phyloP scores from a whole-genome alignment of 2,113 vertebrate species.

The Malurus alboscapulatus region DNA sequence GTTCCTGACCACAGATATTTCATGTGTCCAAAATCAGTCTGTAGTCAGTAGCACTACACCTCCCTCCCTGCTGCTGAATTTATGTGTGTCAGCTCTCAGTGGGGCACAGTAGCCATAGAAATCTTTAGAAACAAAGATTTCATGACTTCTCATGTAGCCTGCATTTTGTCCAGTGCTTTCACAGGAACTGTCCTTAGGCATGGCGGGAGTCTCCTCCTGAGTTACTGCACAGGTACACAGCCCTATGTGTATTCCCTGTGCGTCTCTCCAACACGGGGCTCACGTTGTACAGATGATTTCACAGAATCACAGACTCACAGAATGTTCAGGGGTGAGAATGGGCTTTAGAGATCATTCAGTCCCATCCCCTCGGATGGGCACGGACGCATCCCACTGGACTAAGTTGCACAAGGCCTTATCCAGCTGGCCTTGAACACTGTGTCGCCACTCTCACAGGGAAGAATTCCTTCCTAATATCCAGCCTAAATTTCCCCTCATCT shows the following conservation, averaged over 20 bases:
- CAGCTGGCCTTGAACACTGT: too few relatives aligned
- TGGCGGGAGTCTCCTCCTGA: rapidly evolving
- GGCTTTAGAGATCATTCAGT: neutral
- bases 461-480: neutral
- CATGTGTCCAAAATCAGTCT: rapidly evolving
- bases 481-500: neutral
- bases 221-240: neutral
- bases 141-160: neutral
- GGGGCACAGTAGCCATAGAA: neutral
- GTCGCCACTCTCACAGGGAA: neutral
- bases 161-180: neutral
- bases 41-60: neutral
- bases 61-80: neutral
- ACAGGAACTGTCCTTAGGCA: neutral
- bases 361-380: neutral
- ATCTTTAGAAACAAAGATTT: neutral
- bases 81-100: neutral
- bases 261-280: neutral
- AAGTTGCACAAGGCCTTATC: neutral
- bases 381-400: neutral
- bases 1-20: neutral
- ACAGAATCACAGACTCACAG: neutral
- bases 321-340: neutral
- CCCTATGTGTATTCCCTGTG: neutral
- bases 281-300: rapidly evolving